These are phyloP conservation scores for Cephalopholis sonnerati DNA, from an alignment of 2,113 vertebrate genomes.

Conservation along the genomic window DNA sequence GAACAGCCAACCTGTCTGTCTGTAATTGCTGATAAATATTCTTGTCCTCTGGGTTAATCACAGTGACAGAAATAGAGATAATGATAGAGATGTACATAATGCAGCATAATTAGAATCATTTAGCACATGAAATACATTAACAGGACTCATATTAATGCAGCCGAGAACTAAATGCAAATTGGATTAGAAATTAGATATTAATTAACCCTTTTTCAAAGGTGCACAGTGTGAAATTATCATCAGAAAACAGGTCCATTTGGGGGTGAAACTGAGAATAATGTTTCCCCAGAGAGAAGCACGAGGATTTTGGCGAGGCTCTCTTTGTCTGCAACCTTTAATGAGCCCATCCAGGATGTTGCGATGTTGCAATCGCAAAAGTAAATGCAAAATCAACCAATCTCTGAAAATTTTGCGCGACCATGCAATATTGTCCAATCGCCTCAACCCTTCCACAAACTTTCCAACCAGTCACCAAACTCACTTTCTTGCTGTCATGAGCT, in stretches of 20 bases:
- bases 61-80: conserved; percentile 24
- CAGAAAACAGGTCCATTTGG: background rate
- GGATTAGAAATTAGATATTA: conserved; percentile 5
- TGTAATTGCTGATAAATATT: background rate
- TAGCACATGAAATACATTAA: conserved; percentile 16
- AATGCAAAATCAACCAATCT: no score
- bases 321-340: no score
- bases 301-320: background rate
- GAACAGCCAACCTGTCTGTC: background rate
- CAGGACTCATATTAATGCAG: conserved; percentile 1
- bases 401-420: no score
- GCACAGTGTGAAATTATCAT: conserved; percentile 5
- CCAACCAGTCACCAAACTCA: no score
- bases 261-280: background rate
- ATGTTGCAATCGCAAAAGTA: no score
- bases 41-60: conserved; percentile 18
- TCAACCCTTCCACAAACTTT: no score
- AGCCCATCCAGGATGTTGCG: no score
- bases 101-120: conserved; percentile 25
- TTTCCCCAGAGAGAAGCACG: background rate
- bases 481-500: no score
- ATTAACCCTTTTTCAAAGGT: conserved; percentile 34
- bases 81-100: conserved; percentile 33
- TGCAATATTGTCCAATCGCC: no score
- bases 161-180: conserved; percentile 16